Evolutionary conservation across 2,113 vertebrate genomes (phyloP), one percentile per base, ranked within the genome.

Genomic region (Paramisgurnus dabryanus): DNA sequence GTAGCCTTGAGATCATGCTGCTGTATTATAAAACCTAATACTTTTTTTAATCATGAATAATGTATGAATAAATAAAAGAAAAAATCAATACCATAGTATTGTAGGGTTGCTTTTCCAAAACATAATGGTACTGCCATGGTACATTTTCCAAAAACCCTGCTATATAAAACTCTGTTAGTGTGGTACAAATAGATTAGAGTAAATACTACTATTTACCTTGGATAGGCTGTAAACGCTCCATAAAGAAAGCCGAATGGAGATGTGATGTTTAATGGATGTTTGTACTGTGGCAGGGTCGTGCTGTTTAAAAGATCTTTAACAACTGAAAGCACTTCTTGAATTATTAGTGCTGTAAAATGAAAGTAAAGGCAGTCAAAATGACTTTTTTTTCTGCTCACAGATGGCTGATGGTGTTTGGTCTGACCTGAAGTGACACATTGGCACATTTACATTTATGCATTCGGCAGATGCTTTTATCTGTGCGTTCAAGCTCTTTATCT

Each of bases 221-320:
- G 45, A 73, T 79, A 89, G 57, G n/a, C 74, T 49, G 67, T 53
- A 80, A 83, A 84, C 63, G 70, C 70, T 80, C 78, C 74, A 27
- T 60, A 77, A 85, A 81, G 74, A 47, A 64, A 61, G 70, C 73
- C 73, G 49, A 67, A 4, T 61, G 60, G 60, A 61, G n/a, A 11
- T 61, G 27, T 34, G 27, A 34, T 34, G 27, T 61, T 61, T 61
- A 61, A 61, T 61, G 22, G 60, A 10, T 61, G 22, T 61, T 61
- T 57, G 67, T 47, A 49, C 73, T 47, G 4, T 47, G 45, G 45
- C 45, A 47, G 45, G 45, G 45, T 7, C 45, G 9, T 6, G 45
- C 45, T 47, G 9, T 47, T 47, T 47, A 47, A 47, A 6, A 6
- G 9, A 47, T 1, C 45, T 47, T 47, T 68, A 43, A 68, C 18